Percentiles rank a stretch among this genome's conserved stretches.
Conservation (phyloP, 2,797 vertebrate species). For the Platyrinchus mystaceus region DNA sequence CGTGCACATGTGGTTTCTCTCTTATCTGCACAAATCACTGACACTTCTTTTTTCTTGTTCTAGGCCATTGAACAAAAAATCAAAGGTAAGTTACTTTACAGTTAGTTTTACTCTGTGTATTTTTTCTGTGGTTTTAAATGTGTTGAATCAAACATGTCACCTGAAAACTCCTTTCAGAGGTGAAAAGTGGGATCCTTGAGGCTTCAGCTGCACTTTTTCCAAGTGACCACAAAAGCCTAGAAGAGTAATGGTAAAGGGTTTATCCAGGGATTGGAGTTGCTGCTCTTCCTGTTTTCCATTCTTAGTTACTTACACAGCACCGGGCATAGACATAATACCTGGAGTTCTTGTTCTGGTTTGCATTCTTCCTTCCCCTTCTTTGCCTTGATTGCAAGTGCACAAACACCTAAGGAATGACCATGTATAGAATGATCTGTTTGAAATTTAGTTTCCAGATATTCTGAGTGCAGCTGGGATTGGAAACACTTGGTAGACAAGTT, state of each 20-base stretch:
- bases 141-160: not conserved
- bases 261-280: not conserved
- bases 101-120: slow-evolving; percentile 36
- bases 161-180: not conserved
- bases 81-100: slow-evolving; percentile 79
- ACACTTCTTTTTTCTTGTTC: slow-evolving; percentile 71
- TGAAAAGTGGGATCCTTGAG: not conserved
- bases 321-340: not conserved
- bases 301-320: not conserved
- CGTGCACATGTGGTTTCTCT: not conserved
- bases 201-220: not conserved
- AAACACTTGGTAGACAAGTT: not conserved
- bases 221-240: not conserved
- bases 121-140: not conserved
- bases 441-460: not conserved
- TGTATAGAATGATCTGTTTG: not conserved
- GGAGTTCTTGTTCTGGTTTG: not conserved
- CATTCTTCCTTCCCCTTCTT: not conserved
- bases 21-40: slow-evolving; percentile 36
- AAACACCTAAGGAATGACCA: not conserved
- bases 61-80: slow-evolving; percentile 85
- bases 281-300: not conserved
- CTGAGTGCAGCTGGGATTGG: not conserved
- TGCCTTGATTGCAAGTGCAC: not conserved
- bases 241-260: not conserved